Conservation (phyloP, 2,888 invertebrate species). For the Calameuta filiformis region DNA sequence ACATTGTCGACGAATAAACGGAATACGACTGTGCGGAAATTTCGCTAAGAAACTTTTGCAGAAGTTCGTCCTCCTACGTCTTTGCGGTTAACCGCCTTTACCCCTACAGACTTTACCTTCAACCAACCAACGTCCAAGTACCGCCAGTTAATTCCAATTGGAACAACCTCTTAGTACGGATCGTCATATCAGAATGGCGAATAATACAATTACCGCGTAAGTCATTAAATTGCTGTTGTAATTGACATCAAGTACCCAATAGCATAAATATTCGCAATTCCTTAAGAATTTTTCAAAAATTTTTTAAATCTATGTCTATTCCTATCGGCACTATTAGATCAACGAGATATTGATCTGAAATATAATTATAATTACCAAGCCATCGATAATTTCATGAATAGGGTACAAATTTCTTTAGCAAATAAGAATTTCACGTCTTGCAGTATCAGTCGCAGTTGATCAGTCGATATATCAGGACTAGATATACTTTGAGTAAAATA, state of each 20-base stretch:
- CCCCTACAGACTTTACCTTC: background rate
- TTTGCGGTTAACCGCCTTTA: background rate
- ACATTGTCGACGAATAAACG: slow-evolving; percentile 58
- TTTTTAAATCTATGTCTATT: background rate
- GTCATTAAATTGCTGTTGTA: slow-evolving; percentile 11
- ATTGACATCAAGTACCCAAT: background rate
- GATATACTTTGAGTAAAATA: background rate
- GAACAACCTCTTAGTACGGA: background rate
- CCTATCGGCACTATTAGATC: background rate
- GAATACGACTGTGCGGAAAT: slow-evolving; percentile 50
- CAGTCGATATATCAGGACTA: background rate
- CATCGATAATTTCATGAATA: background rate
- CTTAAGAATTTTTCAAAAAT: background rate
- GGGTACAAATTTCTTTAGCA: background rate
- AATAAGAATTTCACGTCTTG: background rate
- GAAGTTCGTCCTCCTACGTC: background rate
- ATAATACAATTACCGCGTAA: slow-evolving; percentile 31
- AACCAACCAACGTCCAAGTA: background rate
- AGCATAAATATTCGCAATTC: background rate
- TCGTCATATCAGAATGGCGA: slow-evolving; percentile 27
- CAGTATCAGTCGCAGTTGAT: background rate
- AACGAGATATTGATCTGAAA: background rate
- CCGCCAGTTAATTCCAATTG: background rate
- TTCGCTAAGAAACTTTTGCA: background rate
- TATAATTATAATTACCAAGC: background rate